Evolutionary conservation across 2,113 vertebrate species (phyloP), one percentile per base, ranked within the genome.

Genomic region (Erythrocercus mccallii): DNA sequence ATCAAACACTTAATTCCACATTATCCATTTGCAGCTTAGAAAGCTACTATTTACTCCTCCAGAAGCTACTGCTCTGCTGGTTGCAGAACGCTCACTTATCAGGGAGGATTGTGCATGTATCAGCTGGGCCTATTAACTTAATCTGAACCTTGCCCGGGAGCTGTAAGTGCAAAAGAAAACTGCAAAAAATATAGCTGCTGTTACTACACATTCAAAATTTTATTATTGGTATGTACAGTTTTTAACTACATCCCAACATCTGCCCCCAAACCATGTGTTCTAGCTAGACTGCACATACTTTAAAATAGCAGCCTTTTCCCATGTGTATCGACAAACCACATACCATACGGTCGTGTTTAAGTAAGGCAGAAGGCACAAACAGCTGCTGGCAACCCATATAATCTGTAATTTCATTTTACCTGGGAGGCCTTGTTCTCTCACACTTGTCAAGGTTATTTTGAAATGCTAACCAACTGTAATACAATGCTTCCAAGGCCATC

Each of bases 201-300:
- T 72, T 79, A 64, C 61, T 79, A 72, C n/a, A 69, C 33, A 51
- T 54, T 48, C n/a, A 12, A 73, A 38, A 44, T 79, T 30, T 76
- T 65, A 80, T 78, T 95, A 69, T 50, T 72, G 53, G 50, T n/a
- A 60, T 61, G 42, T 38, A 40, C 58, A 51, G 68, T 56, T 76
- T 84, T 72, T 79, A 90, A 64, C 84, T 91, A 57, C 45, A 91
- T 69, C 65, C 65, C 81, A 94, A 95, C 77, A 92, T 92, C 89
- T 92, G 87, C 78, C 70, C 84, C 85, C 90, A 95, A 92, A 85
- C 77, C 47, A 16, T 91, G 81, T 95, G 90, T 82, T 91, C 74
- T 61, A 79, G 81, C 84, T 72, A 95, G 94, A 92, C 70, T 72
- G 74, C 40, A 85, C 61, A 76, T 37, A 78, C 31, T 81, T 84